phyloP scores from a whole-genome alignment of 1,140 invertebrate genomes.

The Penaeus vannamei region DNA sequence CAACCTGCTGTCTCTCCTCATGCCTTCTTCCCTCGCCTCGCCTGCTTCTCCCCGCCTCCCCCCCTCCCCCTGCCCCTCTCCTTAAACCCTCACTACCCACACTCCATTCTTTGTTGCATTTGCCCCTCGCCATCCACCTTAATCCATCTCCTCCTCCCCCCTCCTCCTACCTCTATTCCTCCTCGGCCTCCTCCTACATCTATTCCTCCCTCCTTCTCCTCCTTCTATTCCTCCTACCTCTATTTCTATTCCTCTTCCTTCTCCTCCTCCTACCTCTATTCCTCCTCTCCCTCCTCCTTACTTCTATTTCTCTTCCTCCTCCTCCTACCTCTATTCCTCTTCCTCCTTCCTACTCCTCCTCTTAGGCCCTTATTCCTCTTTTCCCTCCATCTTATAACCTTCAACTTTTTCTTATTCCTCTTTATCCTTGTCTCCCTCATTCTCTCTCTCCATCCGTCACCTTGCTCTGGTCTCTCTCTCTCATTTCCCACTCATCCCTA shows the following conservation, averaged over 20 bases:
- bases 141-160: background rate
- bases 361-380: background rate
- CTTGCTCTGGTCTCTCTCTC: background rate
- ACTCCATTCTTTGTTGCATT: background rate
- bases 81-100: background rate
- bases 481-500: background rate
- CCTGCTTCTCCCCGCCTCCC: background rate
- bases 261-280: background rate
- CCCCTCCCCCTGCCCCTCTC: background rate
- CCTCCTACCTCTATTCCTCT: background rate
- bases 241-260: background rate
- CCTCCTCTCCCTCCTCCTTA: background rate
- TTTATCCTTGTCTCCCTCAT: background rate
- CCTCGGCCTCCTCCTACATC: background rate
- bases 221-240: background rate
- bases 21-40: background rate
- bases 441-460: background rate
- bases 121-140: background rate
- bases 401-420: background rate
- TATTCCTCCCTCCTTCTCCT: background rate
- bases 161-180: background rate
- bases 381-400: background rate
- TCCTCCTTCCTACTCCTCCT: background rate
- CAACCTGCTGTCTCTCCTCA: background rate
- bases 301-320: background rate